These are phyloP conservation scores for Oscheius sp. DNA, from an alignment of 2,888 invertebrate species.

Conservation along the genomic window DNA sequence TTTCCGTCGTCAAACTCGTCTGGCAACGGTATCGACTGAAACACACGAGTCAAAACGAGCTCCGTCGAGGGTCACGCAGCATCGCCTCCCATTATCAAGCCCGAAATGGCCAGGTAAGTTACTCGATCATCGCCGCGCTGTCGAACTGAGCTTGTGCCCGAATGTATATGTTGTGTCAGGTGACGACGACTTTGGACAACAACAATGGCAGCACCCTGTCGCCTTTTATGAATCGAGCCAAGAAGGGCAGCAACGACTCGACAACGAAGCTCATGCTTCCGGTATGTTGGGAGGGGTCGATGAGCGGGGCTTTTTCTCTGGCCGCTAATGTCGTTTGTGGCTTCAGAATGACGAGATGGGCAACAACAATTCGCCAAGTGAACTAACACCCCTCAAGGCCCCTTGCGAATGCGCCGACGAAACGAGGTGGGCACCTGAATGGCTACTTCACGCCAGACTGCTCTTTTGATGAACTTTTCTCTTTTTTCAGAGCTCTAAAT, in stretches of 20 bases:
- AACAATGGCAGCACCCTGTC: slow-evolving; percentile 38
- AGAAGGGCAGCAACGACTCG: slow-evolving; percentile 58
- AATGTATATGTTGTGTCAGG: slow-evolving; percentile 35
- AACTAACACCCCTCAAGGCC: slow-evolving; percentile 36
- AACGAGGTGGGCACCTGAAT: slow-evolving; percentile 16
- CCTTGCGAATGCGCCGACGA: slow-evolving; percentile 32
- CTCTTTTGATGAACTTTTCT: neutral
- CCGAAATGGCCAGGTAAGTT: slow-evolving; percentile 55
- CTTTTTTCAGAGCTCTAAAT: slow-evolving; percentile 11
- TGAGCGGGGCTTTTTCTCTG: neutral
- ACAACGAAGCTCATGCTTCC: slow-evolving; percentile 51
- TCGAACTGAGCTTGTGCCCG: neutral
- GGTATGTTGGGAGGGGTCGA: slow-evolving; percentile 8
- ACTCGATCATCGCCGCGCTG: neutral
- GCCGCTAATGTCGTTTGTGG: slow-evolving; percentile 19
- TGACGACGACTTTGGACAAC: slow-evolving; percentile 40
- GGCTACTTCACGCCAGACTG: neutral
- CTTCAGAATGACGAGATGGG: slow-evolving; percentile 31
- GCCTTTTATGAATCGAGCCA: slow-evolving; percentile 46
- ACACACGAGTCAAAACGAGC: slow-evolving; percentile 65
- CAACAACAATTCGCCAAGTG: slow-evolving; percentile 39
- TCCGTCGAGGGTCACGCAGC: slow-evolving; percentile 70
- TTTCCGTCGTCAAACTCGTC: slow-evolving; percentile 65
- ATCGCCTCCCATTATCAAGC: slow-evolving; percentile 66
- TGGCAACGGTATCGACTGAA: slow-evolving; percentile 68